Evolutionary conservation across 2,888 invertebrate genomes (phyloP).

Genomic region (Cataglyphis albicans): DNA sequence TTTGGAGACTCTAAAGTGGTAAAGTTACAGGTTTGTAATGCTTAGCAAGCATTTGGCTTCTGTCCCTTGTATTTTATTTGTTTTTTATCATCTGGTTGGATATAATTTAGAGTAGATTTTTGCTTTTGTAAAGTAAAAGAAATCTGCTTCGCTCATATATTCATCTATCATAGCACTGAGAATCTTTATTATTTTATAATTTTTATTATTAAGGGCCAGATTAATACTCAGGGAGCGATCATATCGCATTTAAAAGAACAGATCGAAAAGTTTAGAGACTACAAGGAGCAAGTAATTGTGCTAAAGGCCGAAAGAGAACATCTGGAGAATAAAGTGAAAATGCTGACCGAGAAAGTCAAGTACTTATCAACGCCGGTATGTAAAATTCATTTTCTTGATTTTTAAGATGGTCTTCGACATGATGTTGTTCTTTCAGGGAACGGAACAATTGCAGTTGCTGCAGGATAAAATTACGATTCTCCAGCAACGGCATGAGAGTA

Average conservation of each 20-base stretch:
- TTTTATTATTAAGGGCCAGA: slow-evolving; percentile 86
- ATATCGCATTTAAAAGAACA: slow-evolving; percentile 85
- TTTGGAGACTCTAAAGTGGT: slow-evolving; percentile 83
- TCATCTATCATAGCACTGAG: neutral
- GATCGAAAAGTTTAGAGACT: slow-evolving; percentile 89
- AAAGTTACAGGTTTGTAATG: slow-evolving; percentile 82
- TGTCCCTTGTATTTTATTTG: slow-evolving; percentile 9
- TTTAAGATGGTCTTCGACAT: neutral
- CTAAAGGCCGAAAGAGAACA: slow-evolving; percentile 88
- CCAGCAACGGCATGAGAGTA: slow-evolving; percentile 84
- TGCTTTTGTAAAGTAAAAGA: neutral
- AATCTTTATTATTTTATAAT: neutral
- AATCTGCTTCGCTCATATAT: slow-evolving; percentile 10
- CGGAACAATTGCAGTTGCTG: slow-evolving; percentile 82
- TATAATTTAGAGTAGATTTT: neutral
- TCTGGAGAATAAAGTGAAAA: slow-evolving; percentile 86
- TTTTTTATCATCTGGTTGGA: neutral
- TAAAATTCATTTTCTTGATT: slow-evolving; percentile 2
- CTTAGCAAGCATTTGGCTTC: neutral
- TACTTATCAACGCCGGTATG: slow-evolving; percentile 81
- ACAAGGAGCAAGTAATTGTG: slow-evolving; percentile 88
- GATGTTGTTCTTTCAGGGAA: slow-evolving; percentile 76
- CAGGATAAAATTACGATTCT: slow-evolving; percentile 83
- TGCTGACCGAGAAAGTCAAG: slow-evolving; percentile 83
- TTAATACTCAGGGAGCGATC: slow-evolving; percentile 88